phyloP scores from a whole-genome alignment of 2,113 vertebrate genomes.

The Oncorhynchus mykiss region DNA sequence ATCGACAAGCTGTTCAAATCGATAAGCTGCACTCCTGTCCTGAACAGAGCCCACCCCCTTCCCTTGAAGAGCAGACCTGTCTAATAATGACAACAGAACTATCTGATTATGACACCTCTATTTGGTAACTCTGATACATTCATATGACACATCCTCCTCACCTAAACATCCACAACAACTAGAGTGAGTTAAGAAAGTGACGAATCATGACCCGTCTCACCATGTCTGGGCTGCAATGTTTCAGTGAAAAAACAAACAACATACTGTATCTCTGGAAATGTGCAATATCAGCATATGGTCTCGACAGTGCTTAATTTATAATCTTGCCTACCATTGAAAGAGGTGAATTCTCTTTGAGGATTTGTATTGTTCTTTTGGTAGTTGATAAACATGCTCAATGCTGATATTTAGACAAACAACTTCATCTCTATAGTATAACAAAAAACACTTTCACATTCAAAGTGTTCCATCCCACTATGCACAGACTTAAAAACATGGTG shows the following conservation, averaged over 20 bases:
- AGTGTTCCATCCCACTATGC: slow-evolving; percentile 37
- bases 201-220: background rate
- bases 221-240: background rate
- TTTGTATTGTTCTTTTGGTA: slow-evolving; percentile 35
- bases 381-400: slow-evolving; percentile 44
- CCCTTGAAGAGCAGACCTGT: no score
- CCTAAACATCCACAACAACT: background rate
- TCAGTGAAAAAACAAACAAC: background rate
- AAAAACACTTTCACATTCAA: slow-evolving; percentile 15
- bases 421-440: slow-evolving; percentile 27
- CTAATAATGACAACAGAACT: no score
- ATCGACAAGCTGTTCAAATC: background rate
- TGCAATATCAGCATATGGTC: slow-evolving; percentile 10
- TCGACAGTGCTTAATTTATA: slow-evolving; percentile 17
- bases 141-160: background rate
- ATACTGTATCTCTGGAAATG: background rate
- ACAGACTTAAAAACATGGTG: slow-evolving; percentile 41
- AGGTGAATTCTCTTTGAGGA: slow-evolving; percentile 31
- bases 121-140: background rate
- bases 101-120: slow-evolving; percentile 7
- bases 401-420: slow-evolving; percentile 46
- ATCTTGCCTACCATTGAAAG: slow-evolving; percentile 28
- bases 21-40: background rate
- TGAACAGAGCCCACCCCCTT: background rate
- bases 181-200: background rate